Evolutionary conservation across 1,140 invertebrate species (phyloP).

Genomic region (Oreohelix idahoensis): DNA sequence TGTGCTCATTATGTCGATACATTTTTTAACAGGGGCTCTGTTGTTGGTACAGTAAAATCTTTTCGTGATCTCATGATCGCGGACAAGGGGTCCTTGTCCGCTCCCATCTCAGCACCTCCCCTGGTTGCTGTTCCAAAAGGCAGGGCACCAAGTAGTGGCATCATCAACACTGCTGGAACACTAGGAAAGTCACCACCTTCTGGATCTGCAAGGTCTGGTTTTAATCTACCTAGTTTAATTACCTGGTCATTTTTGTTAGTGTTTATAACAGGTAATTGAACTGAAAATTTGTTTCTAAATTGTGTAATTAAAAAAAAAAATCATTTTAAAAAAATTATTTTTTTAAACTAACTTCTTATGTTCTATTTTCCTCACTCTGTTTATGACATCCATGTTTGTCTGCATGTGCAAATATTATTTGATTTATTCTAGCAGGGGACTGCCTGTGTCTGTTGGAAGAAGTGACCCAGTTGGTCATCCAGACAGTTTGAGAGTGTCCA

Average conservation of each 20-base stretch:
- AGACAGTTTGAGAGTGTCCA: conserved; percentile 13
- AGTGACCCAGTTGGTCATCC: conserved; percentile 22
- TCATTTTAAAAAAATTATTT: too few species aligned
- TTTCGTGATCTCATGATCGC: conserved; percentile 63
- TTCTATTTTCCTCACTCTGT: too few species aligned
- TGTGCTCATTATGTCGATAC: too few species aligned
- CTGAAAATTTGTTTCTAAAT: too few species aligned
- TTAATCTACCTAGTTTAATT: too few species aligned
- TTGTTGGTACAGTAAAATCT: conserved; percentile 56
- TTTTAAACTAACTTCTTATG: too few species aligned
- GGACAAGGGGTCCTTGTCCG: conserved; percentile 36
- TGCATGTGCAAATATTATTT: neutral
- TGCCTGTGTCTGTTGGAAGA: conserved; percentile 43
- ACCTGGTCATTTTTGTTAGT: too few species aligned
- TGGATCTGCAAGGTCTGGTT: conserved; percentile 2
- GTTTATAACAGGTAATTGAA: too few species aligned
- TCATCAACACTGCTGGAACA: neutral
- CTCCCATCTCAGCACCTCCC: neutral
- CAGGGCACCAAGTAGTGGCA: neutral
- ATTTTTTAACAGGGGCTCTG: conserved; percentile 56
- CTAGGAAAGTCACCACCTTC: conserved; percentile 37
- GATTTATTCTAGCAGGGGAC: conserved; percentile 58
- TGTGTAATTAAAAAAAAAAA: too few species aligned
- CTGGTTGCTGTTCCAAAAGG: neutral
- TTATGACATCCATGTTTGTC: too few species aligned